phyloP scores from a whole-genome alignment of 2,888 invertebrate genomes.

The Pachydiplax longipennis region DNA sequence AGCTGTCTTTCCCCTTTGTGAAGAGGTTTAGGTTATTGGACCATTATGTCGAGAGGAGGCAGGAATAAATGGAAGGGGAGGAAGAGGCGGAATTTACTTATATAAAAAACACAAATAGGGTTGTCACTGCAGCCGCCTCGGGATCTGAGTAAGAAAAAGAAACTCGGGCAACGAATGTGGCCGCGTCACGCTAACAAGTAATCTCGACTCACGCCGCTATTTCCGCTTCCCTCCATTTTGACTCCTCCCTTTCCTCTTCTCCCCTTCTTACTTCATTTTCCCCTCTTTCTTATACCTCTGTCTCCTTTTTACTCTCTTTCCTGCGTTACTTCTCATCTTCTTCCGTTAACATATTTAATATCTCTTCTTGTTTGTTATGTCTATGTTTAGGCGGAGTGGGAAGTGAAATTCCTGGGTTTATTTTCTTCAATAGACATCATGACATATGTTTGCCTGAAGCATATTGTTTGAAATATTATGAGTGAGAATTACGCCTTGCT shows the following conservation, averaged over 20 bases:
- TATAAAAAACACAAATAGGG: not conserved
- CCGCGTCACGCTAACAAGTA: slow-evolving; percentile 28
- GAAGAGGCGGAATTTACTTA: not conserved
- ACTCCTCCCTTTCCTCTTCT: not conserved
- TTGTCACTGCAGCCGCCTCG: slow-evolving; percentile 13
- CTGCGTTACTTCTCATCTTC: not conserved
- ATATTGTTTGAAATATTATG: too few relatives aligned
- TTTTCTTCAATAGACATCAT: too few relatives aligned
- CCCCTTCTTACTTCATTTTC: not conserved
- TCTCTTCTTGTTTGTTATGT: not conserved
- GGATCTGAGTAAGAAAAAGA: slow-evolving; percentile 20
- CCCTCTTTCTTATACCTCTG: not conserved
- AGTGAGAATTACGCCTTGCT: too few relatives aligned
- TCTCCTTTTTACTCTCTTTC: not conserved
- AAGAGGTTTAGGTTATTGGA: not conserved
- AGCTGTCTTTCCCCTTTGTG: not conserved
- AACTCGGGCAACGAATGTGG: not conserved
- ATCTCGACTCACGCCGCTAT: not conserved
- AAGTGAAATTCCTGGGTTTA: too few relatives aligned
- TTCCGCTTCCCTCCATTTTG: not conserved
- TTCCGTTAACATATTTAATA: not conserved
- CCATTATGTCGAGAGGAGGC: not conserved
- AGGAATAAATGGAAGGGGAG: not conserved
- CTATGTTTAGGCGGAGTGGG: too few relatives aligned
- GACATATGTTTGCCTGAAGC: too few relatives aligned